phyloP scores from a whole-genome alignment of 2,888 invertebrate genomes.

The Chrysomela aeneicollis region DNA sequence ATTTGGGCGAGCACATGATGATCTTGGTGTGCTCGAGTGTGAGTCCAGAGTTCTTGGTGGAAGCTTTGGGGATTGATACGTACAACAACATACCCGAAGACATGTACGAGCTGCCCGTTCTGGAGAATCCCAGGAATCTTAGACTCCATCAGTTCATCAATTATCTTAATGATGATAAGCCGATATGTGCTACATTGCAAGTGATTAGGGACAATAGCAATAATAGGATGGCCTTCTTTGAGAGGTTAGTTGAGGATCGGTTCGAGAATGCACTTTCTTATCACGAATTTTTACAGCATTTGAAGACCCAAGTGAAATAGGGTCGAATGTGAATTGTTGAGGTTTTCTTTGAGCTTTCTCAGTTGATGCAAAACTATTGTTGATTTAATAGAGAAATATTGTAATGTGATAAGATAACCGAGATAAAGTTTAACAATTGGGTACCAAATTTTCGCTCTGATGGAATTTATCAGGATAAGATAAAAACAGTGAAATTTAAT shows the following conservation, averaged over 20 bases:
- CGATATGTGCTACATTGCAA: slow-evolving; percentile 79
- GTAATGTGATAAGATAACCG: slow-evolving; percentile 12
- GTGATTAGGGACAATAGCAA: slow-evolving; percentile 93
- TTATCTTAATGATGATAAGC: slow-evolving; percentile 85
- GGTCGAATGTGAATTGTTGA: slow-evolving; percentile 29
- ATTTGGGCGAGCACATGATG: slow-evolving; percentile 82
- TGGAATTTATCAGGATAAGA: neutral
- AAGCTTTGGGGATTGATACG: slow-evolving; percentile 78
- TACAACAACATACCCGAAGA: slow-evolving; percentile 80
- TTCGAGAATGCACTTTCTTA: slow-evolving; percentile 94
- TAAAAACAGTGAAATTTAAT: neutral
- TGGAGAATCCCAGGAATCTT: slow-evolving; percentile 78
- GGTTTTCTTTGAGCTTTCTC: slow-evolving; percentile 25
- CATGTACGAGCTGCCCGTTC: slow-evolving; percentile 78
- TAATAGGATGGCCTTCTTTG: slow-evolving; percentile 80
- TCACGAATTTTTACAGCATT: slow-evolving; percentile 97
- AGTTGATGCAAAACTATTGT: slow-evolving; percentile 52
- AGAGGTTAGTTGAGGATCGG: slow-evolving; percentile 92
- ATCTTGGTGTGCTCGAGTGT: slow-evolving; percentile 86
- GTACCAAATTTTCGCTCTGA: neutral
- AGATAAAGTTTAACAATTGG: neutral
- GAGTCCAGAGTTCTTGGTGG: slow-evolving; percentile 76
- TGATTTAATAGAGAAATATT: slow-evolving; percentile 28
- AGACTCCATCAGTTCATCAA: slow-evolving; percentile 81
- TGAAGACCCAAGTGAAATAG: slow-evolving; percentile 89